phyloP scores from a whole-genome alignment of 2,888 invertebrate species.

The Parnassius glacialis region DNA sequence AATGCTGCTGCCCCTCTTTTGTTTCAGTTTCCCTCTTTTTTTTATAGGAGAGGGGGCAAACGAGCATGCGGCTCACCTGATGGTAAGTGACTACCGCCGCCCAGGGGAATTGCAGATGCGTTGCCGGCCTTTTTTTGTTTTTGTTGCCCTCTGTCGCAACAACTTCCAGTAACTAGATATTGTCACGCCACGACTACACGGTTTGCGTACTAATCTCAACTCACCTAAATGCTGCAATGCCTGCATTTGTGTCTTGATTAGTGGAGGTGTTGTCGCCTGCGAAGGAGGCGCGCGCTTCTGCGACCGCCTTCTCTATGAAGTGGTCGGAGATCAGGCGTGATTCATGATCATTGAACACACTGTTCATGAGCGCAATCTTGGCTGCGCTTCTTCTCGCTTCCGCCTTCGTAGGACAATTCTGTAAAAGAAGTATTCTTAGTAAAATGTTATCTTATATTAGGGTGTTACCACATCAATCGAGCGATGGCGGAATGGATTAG shows the following conservation, averaged over 20 bases:
- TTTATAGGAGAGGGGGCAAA: too few relatives aligned
- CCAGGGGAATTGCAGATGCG: too few relatives aligned
- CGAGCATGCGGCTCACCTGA: too few relatives aligned
- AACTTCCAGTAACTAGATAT: too few relatives aligned
- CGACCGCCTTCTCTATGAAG: constrained; percentile 95
- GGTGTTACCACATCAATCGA: too few relatives aligned
- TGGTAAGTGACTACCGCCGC: too few relatives aligned
- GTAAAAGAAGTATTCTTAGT: constrained; percentile 31
- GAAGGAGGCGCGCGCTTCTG: constrained; percentile 94
- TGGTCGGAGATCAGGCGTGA: constrained; percentile 95
- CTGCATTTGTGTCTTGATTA: constrained; percentile 85
- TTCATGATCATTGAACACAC: constrained; percentile 97
- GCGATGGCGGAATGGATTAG: too few relatives aligned
- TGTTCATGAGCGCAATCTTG: constrained; percentile 97
- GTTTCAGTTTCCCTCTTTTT: too few relatives aligned
- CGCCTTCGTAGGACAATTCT: constrained; percentile 97
- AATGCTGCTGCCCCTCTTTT: too few relatives aligned
- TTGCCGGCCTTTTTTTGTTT: too few relatives aligned
- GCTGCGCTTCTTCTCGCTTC: constrained; percentile 96
- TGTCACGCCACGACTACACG: too few relatives aligned
- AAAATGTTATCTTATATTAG: neutral
- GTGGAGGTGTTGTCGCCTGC: constrained; percentile 83
- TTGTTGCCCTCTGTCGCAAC: too few relatives aligned
- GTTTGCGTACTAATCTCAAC: neutral
- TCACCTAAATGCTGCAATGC: constrained; percentile 86